Base-by-base conservation (phyloP, 2,797 vertebrate species). In the Mormyrops boulengeri region DNA sequence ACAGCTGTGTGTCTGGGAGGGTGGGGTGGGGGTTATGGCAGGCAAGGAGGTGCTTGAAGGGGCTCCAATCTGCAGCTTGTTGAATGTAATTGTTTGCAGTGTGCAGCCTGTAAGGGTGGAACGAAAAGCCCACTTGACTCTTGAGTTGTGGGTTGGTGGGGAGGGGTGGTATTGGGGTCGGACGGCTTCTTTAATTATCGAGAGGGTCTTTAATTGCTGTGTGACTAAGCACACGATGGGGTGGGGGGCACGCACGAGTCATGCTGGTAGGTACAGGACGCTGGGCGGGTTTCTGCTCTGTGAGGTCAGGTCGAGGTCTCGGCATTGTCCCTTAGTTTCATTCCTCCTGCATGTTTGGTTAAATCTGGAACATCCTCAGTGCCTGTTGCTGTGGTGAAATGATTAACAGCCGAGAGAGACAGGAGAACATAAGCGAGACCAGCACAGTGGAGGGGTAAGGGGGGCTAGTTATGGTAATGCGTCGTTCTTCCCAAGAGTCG, bases 111-210 rank as follows among this genome's bases (percentile, higher is more conserved):
- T 47, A 52, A 66, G 62, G 38, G 80, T 14, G 57, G 50, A 77
- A 88, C 44, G 57, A 50, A 89, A 90, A 62, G 17, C 62, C 86
- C 89, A 52, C 90, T 90, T 85, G 88, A 85, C 88, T 88, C 55
- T 55, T 77, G 90, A 89, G 69, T 4, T 57, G 50, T 55, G 85
- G 88, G 22, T 38, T 55, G 77, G 38, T 44, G 87, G 62, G n/a
- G n/a, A 55, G 55, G 26, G 55, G 3, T 55, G 41, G 52, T 3
- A 77, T 6, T 41, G 77, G 34, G 80, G 55, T 90, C 80, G 80
- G 49, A 88, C 53, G 12, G 80, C 80, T 89, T 88, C 82, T 90
- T 90, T 88, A 90, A 90, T 90, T 90, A 90, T 80, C 82, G 88
- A 55, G 44, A 86, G 60, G 62, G 84, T 53, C 50, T 53, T 90